These are phyloP conservation scores for Hippotragus niger DNA, from an alignment of 2,113 vertebrate genomes.

Conservation along the genomic window DNA sequence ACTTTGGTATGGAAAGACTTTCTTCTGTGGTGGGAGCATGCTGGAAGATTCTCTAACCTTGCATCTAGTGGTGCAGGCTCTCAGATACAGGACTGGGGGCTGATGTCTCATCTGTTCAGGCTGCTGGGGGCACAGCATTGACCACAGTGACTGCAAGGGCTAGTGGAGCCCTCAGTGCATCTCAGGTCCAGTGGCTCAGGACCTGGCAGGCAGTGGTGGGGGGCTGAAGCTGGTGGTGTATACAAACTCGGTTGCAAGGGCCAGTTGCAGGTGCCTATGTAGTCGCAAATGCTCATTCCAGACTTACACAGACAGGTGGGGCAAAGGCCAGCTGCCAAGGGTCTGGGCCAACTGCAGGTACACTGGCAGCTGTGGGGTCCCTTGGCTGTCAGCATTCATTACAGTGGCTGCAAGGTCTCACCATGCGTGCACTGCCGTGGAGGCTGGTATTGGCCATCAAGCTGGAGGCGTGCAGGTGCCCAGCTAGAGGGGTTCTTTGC, in stretches of 20 bases:
- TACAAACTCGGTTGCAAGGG: neutral
- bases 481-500: neutral
- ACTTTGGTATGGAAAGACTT: neutral
- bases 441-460: neutral
- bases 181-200: neutral
- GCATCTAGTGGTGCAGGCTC: neutral
- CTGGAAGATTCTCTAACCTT: too few species aligned
- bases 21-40: too few species aligned
- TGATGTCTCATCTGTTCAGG: neutral
- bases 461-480: neutral
- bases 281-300: neutral
- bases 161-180: neutral
- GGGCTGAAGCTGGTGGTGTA: neutral
- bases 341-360: neutral
- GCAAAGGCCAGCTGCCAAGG: neutral
- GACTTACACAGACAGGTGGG: neutral
- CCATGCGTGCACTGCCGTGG: rapidly evolving
- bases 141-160: neutral
- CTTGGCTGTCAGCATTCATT: neutral
- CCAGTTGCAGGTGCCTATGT: neutral
- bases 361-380: neutral
- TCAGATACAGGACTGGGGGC: neutral
- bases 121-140: neutral
- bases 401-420: neutral
- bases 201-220: neutral